phyloP scores from a whole-genome alignment of 2,797 vertebrate genomes.

The Cirrhinus mrigala region DNA sequence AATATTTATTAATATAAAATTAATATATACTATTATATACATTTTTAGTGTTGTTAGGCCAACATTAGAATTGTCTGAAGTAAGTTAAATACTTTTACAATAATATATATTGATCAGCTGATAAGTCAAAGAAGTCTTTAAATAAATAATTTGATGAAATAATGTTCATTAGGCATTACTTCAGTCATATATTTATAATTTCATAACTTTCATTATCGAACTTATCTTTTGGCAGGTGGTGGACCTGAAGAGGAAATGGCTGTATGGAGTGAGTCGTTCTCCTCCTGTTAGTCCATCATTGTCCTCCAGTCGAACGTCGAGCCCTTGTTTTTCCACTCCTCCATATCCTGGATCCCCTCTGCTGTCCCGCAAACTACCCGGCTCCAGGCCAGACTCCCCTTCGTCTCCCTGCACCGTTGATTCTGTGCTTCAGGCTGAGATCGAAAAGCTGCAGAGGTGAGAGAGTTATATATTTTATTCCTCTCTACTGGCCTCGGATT shows the following conservation, averaged over 20 bases:
- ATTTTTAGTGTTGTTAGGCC: too few species aligned
- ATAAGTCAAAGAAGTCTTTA: too few species aligned
- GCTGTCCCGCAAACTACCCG: constrained; percentile 70
- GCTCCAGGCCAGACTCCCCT: constrained; percentile 63
- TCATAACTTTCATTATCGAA: neutral
- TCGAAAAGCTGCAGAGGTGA: constrained; percentile 83
- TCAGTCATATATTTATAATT: neutral
- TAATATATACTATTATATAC: too few species aligned
- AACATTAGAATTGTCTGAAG: too few species aligned
- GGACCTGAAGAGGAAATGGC: constrained; percentile 78
- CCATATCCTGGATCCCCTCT: constrained; percentile 77
- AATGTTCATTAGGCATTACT: too few species aligned
- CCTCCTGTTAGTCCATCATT: constrained; percentile 67
- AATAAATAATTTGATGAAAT: too few species aligned
- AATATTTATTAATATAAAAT: too few species aligned
- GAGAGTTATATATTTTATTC: neutral
- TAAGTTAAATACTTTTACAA: too few species aligned
- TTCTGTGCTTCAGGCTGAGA: constrained; percentile 73
- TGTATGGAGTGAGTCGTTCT: constrained; percentile 64
- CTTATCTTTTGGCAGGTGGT: constrained; percentile 69
- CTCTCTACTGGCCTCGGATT: neutral
- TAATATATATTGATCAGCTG: too few species aligned
- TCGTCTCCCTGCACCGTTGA: constrained; percentile 52
- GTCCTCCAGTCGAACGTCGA: constrained; percentile 60
- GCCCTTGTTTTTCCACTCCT: constrained; percentile 73